Evolutionary conservation across 2,888 invertebrate genomes (phyloP).

Genomic region (Cheilosia pagana): DNA sequence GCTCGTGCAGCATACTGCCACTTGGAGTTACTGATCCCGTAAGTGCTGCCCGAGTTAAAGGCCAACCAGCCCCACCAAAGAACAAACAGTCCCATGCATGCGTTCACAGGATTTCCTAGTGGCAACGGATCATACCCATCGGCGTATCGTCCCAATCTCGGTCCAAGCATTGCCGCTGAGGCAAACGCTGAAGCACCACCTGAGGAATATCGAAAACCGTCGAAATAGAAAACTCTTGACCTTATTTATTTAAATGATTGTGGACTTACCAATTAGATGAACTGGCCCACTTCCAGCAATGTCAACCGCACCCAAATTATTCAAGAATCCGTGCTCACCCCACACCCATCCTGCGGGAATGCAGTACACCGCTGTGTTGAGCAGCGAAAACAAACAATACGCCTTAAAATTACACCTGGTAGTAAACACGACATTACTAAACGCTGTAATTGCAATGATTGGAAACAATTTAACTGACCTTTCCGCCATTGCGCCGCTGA

Average conservation of each 20-base stretch:
- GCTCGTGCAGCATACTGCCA: slow-evolving; percentile 97
- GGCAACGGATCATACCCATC: slow-evolving; percentile 90
- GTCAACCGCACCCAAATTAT: slow-evolving; percentile 93
- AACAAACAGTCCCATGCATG: slow-evolving; percentile 95
- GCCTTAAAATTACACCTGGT: slow-evolving; percentile 94
- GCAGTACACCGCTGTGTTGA: slow-evolving; percentile 95
- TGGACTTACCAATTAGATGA: slow-evolving; percentile 89
- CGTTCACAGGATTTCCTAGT: slow-evolving; percentile 94
- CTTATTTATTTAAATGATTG: not conserved
- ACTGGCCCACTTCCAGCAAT: slow-evolving; percentile 97
- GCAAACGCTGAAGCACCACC: slow-evolving; percentile 92
- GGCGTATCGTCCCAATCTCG: slow-evolving; percentile 93
- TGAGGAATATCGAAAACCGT: slow-evolving; percentile 77
- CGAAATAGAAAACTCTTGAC: slow-evolving; percentile 16
- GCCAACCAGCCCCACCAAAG: slow-evolving; percentile 99
- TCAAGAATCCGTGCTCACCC: slow-evolving; percentile 94
- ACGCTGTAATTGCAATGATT: not conserved
- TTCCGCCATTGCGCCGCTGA: slow-evolving; percentile 97
- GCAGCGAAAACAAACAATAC: slow-evolving; percentile 94
- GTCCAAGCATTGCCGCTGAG: slow-evolving; percentile 95
- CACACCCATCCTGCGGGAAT: slow-evolving; percentile 97
- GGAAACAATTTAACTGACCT: slow-evolving; percentile 85
- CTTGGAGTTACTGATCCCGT: slow-evolving; percentile 90
- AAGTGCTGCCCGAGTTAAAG: slow-evolving; percentile 96
- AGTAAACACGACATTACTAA: slow-evolving; percentile 44